Evolutionary conservation across 2,113 vertebrate species (phyloP), one percentile per base, ranked within the genome.

Genomic region (Dendropsophus ebraccatus): DNA sequence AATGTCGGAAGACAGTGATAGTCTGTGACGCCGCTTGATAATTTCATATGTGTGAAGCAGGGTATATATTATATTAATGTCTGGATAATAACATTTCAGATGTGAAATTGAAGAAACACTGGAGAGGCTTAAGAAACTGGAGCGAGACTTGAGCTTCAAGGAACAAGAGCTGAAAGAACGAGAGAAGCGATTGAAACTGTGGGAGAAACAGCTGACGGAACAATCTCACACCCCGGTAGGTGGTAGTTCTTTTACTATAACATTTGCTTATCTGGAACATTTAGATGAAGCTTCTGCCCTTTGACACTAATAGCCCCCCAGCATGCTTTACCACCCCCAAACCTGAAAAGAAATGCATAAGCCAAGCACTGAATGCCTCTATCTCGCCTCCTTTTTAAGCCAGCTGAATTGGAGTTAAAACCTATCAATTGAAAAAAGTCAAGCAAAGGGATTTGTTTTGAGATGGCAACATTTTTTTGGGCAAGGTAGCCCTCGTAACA

Each of bases 51-150:
- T 30, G 62, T 37, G 9, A 35, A 9, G 25, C 62, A 14, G 65
- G 16, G 9, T 69, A 5, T 37, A 69, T 17, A 30, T 65, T 65
- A 30, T 65, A 30, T n/a, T 7, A 75, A 74, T n/a, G 23, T 47
- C 0, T 41, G 12, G 11, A n/a, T 12, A 25, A 7, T 23, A 72
- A n/a, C 14, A 45, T 47, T 49, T 14, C 1, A 99, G 98, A 94
- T 96, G 93, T 90, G 98, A 99, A 94, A 99, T 99, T 76, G 98
- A 99, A 91, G 98, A 96, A 82, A 99, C 97, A 52, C 95, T 99
- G 49, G 97, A 99, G 88, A 94, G 97, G 81, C 96, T 99, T 89
- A 99, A 99, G 95, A 97, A 96, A 93, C 93, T 99, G 91, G 98
- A 99, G 93, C 96, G 97, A 88, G 98, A 99, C 92, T 94, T 99